These are phyloP conservation scores for Python bivittatus DNA, from an alignment of 2,113 vertebrate species.

Conservation along the genomic window DNA sequence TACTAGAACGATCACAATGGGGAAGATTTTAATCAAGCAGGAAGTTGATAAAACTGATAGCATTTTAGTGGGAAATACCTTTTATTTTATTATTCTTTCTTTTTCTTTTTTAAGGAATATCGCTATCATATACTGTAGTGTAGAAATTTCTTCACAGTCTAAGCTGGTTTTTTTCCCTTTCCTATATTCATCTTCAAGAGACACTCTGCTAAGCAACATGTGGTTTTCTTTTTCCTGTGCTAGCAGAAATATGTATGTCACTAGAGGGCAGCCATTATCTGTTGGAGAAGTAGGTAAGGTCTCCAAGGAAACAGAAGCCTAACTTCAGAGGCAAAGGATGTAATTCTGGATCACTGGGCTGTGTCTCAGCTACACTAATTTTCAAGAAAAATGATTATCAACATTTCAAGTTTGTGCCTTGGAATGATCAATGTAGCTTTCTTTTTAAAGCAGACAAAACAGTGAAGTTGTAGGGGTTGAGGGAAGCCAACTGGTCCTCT, in stretches of 20 bases:
- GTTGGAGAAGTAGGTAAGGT: constrained; percentile 60
- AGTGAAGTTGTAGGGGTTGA: neutral
- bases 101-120: neutral
- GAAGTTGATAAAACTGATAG: constrained; percentile 21
- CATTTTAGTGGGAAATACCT: neutral
- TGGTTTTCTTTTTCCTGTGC: constrained; percentile 36
- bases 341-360: constrained; percentile 65
- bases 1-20: neutral
- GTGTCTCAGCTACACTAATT: constrained; percentile 64
- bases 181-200: neutral
- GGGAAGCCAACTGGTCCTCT: constrained; percentile 13
- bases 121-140: neutral
- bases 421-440: constrained; percentile 55
- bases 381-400: constrained; percentile 66
- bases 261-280: constrained; percentile 84
- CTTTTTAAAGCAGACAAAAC: constrained; percentile 20
- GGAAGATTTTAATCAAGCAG: neutral
- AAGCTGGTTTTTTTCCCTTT: too few relatives aligned
- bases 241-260: constrained; percentile 70
- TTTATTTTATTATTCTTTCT: neutral
- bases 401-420: constrained; percentile 50
- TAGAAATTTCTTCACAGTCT: neutral
- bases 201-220: constrained; percentile 46
- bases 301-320: constrained; percentile 46
- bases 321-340: constrained; percentile 39